Evolutionary conservation across 2,888 invertebrate species (phyloP), one percentile per base, ranked within the genome.

Genomic region (Rhorus exstirpatorius): DNA sequence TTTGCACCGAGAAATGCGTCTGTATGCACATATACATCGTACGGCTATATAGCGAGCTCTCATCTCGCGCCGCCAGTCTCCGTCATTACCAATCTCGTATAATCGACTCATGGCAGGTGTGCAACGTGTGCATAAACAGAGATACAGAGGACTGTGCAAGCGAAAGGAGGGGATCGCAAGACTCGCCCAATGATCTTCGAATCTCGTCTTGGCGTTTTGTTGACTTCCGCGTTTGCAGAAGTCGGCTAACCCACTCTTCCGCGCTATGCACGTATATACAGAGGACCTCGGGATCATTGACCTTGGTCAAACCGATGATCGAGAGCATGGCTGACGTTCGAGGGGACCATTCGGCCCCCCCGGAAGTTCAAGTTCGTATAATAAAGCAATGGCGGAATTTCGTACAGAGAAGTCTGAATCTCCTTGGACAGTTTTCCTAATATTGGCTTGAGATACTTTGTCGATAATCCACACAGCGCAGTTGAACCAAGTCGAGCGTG

Each of bases 221-320:
- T 51, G 71, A 76, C 85, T 87, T 86, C 87, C 87, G 85, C 86
- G 79, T 87, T 82, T 77, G 75, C 78, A 67, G n/a, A 79, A 79
- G 84, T 81, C 83, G 84, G 83, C 63, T 87, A 85, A 87, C 87
- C 87, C 83, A 87, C n/a, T n/a, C 86, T 87, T 87, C 65, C 79
- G 31, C 53, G 72, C n/a, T n/a, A n/a, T n/a, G 63, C 53, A 24
- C 61, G 74, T 70, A n/a, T n/a, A n/a, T n/a, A n/a, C 55, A 46
- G 63, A 68, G 77, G 72, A n/a, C 77, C 46, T 68, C 75, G 60
- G 53, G 83, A 76, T 79, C 71, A 44, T 81, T 67, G 63, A 78
- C 83, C 83, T 83, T 84, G 41, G 55, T 72, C 46, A 31, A 51
- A 61, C 55, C 68, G 21, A 35, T 53, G 60, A 76, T 71, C 72